Evolutionary conservation across 1,140 invertebrate genomes (phyloP).

Genomic region (Heliconius nattereri): DNA sequence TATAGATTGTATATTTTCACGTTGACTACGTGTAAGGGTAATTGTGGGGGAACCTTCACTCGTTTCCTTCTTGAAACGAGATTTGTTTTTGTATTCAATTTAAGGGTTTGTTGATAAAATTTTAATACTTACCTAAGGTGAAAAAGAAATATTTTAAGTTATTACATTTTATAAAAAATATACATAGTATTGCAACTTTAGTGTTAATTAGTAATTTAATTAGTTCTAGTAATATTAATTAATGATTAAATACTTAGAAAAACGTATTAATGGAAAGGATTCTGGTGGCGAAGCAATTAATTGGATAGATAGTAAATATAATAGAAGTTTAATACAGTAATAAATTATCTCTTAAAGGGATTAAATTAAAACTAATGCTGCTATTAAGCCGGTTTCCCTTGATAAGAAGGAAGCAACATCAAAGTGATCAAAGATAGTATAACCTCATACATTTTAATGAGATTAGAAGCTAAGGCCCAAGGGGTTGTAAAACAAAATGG

Average conservation of each 20-base stretch:
- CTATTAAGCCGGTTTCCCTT: slow-evolving; percentile 34
- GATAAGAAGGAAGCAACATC: slow-evolving; percentile 42
- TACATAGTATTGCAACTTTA: no score
- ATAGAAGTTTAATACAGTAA: slow-evolving; percentile 8
- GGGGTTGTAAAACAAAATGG: slow-evolving; percentile 13
- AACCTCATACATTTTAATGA: slow-evolving; percentile 43
- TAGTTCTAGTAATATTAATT: no score
- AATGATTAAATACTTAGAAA: neutral
- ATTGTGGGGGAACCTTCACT: slow-evolving; percentile 57
- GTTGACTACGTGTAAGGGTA: slow-evolving; percentile 53
- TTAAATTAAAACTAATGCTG: slow-evolving; percentile 44
- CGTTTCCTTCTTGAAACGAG: slow-evolving; percentile 57
- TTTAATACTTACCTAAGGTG: neutral
- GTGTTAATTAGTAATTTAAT: neutral
- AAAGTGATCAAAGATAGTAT: slow-evolving; percentile 42
- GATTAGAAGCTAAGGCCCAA: slow-evolving; percentile 28
- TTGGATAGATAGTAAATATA: neutral
- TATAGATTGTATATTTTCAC: slow-evolving; percentile 64
- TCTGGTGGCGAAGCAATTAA: neutral
- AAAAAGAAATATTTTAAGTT: no score
- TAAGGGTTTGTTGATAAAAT: slow-evolving; percentile 21
- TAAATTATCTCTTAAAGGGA: slow-evolving; percentile 37
- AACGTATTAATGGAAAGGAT: neutral
- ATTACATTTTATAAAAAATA: neutral
- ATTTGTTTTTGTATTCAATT: slow-evolving; percentile 53